These are phyloP conservation scores for Sceloporus undulatus DNA, from an alignment of 2,113 vertebrate genomes.

Conservation along the genomic window DNA sequence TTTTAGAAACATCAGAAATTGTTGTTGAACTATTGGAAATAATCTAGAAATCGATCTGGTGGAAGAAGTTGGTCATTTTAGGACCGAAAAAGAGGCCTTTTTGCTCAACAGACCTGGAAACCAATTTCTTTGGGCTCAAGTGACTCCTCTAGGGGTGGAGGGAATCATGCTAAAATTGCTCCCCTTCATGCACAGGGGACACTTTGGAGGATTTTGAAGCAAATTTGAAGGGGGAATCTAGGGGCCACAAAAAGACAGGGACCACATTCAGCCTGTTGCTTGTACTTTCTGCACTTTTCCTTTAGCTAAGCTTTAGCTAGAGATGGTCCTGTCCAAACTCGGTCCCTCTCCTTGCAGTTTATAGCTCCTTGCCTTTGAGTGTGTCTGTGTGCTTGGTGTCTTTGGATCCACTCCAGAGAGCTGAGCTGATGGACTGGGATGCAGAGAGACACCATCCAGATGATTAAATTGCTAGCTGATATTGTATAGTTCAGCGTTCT, in stretches of 20 bases:
- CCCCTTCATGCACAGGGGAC: too few species aligned
- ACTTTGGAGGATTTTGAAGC: too few species aligned
- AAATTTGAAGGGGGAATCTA: background rate
- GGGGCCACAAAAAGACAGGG: background rate
- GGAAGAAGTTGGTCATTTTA: too few species aligned
- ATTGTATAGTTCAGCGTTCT: conserved; percentile 12
- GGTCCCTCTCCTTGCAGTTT: background rate
- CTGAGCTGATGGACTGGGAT: background rate
- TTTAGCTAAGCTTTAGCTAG: background rate
- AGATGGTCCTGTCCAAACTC: background rate
- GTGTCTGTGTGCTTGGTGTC: background rate
- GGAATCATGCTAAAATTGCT: too few species aligned
- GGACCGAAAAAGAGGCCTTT: too few species aligned
- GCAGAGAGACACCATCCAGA: background rate
- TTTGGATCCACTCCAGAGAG: background rate
- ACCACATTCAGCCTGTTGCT: too few species aligned
- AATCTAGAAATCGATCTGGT: background rate
- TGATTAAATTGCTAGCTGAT: background rate
- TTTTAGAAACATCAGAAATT: too few species aligned
- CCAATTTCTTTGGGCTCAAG: too few species aligned
- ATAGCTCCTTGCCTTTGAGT: background rate
- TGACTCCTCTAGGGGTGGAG: too few species aligned
- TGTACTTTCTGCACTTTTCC: too few species aligned
- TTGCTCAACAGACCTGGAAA: too few species aligned
- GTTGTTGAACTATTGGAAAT: background rate